A percentile compares a stretch with the other conserved stretches of the same genome.
Evolutionary conservation across 2,113 vertebrate genomes (phyloP).

Genomic region (Clupea harengus): DNA sequence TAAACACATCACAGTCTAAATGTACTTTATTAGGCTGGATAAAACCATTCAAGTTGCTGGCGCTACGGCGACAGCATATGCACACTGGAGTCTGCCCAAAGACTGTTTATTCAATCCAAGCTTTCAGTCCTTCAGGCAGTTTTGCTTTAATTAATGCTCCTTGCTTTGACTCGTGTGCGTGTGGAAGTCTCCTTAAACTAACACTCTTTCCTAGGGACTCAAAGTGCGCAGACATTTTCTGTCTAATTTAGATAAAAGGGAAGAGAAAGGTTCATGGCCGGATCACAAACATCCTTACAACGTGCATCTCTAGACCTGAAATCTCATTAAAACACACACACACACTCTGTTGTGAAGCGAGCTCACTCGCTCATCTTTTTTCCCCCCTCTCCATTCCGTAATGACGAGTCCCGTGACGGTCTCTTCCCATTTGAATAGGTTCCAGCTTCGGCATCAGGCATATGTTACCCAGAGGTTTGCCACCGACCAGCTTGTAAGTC

Average conservation of each 20-base stretch:
- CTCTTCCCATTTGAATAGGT: conserved; percentile 29
- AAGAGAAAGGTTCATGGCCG: background rate
- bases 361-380: background rate
- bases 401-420: conserved; percentile 27
- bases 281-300: conserved; percentile 15
- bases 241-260: conserved; percentile 11
- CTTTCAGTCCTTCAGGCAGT: background rate
- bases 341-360: background rate
- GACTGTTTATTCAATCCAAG: conserved; percentile 3
- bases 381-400: background rate
- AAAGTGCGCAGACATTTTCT: background rate
- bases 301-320: background rate
- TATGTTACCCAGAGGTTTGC: conserved; percentile 42
- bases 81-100: background rate
- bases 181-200: conserved; percentile 7
- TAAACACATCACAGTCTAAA: background rate
- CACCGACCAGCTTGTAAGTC: conserved; percentile 28
- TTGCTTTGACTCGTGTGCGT: background rate
- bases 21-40: background rate
- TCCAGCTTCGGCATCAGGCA: conserved; percentile 31
- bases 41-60: background rate
- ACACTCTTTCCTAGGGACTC: background rate
- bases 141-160: background rate
- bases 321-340: conserved; percentile 17
- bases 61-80: background rate